Evolutionary conservation across 2,113 vertebrate genomes (phyloP).

Genomic region (Xenus cinereus): DNA sequence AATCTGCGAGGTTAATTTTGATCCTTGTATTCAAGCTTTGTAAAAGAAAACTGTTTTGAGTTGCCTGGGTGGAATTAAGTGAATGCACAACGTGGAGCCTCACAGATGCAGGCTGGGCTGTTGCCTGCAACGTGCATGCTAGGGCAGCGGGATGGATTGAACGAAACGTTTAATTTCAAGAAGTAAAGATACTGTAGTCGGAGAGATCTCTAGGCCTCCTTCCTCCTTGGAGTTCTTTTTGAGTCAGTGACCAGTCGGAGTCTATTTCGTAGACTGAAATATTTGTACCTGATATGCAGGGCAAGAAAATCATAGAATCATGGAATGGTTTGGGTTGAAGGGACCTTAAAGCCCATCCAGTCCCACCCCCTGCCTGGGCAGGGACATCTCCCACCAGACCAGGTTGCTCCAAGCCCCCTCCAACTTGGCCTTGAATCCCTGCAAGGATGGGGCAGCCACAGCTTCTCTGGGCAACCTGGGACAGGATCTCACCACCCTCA

Average conservation of each 20-base stretch:
- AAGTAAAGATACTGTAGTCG: neutral
- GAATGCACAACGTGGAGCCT: rapidly evolving
- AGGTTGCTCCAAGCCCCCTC: no score
- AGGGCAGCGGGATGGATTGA: neutral
- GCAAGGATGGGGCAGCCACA: no score
- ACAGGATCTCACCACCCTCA: no score
- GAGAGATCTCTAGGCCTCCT: neutral
- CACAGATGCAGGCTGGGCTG: neutral
- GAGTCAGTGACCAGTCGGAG: neutral
- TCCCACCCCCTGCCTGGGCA: no score
- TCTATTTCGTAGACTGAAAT: neutral
- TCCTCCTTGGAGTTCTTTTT: neutral
- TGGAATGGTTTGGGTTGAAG: no score
- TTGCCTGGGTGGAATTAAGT: neutral
- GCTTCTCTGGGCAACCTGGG: no score
- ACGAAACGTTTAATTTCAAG: neutral
- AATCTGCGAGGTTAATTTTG: neutral
- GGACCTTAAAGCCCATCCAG: no score
- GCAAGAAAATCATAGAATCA: neutral
- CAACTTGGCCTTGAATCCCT: no score
- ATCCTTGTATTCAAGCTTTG: neutral
- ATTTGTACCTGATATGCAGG: neutral
- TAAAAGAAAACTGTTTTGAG: neutral
- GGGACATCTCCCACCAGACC: no score
- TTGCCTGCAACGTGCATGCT: neutral